Conservation (phyloP, 2,888 invertebrate genomes). For the Erynnis tages region DNA sequence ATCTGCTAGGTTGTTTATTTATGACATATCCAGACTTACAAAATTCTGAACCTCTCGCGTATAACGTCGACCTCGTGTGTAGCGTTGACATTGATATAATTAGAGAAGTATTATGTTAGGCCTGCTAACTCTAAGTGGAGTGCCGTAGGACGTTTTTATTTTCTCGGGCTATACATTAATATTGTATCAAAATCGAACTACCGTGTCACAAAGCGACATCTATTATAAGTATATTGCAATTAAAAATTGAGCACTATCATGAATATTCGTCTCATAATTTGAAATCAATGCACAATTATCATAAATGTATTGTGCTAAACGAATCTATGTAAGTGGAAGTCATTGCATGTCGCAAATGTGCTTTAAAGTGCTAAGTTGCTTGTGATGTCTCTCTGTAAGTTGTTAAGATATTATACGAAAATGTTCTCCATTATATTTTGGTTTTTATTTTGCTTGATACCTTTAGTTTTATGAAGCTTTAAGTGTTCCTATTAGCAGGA, state of each 20-base stretch:
- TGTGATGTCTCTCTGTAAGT: conserved; percentile 64
- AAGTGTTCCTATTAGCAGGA: too few relatives aligned
- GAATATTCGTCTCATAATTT: conserved; percentile 20
- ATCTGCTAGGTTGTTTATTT: conserved; percentile 73
- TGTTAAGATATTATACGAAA: conserved; percentile 74
- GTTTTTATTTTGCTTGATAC: conserved; percentile 42
- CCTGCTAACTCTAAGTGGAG: too few relatives aligned
- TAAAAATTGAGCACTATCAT: conserved; percentile 2
- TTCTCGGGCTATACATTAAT: conserved; percentile 16
- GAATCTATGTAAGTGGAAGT: conserved; percentile 18
- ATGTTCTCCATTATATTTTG: conserved; percentile 57
- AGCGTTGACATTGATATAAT: too few relatives aligned
- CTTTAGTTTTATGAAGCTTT: conserved; percentile 9
- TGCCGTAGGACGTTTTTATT: too few relatives aligned
- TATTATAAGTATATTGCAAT: conserved; percentile 12
- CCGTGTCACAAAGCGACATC: conserved; percentile 32
- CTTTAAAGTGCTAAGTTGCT: conserved; percentile 45
- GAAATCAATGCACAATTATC: conserved; percentile 27
- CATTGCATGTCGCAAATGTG: conserved; percentile 24
- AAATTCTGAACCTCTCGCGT: too few relatives aligned
- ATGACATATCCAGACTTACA: too few relatives aligned
- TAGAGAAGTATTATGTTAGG: too few relatives aligned
- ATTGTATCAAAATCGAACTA: conserved; percentile 20
- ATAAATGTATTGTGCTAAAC: conserved; percentile 33
- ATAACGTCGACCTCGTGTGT: too few relatives aligned